These are phyloP conservation scores for Bombycilla garrulus DNA, from an alignment of 2,113 vertebrate species.

Conservation along the genomic window DNA sequence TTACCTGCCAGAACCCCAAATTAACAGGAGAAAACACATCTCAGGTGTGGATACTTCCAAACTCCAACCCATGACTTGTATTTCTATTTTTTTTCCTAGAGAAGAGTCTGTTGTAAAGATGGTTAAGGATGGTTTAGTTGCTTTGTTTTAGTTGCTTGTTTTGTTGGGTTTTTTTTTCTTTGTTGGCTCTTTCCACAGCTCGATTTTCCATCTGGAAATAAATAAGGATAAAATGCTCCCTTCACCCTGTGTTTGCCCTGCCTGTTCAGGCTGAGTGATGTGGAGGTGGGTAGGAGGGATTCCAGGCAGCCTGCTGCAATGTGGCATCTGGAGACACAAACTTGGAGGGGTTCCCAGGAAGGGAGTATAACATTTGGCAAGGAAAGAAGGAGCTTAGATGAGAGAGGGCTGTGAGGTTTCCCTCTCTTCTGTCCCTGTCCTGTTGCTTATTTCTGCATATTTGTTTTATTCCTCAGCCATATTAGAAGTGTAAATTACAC, in stretches of 20 bases:
- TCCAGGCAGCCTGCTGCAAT: constrained; percentile 50
- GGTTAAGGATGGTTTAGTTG: not conserved
- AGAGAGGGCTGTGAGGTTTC: constrained; percentile 42
- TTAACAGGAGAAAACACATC: not conserved
- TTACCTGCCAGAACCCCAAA: not conserved
- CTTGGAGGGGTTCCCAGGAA: constrained; percentile 63
- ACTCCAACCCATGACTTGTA: not conserved
- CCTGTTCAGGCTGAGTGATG: constrained; percentile 14
- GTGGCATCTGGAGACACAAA: constrained; percentile 58
- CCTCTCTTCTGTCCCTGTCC: not conserved
- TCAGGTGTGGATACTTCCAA: not conserved
- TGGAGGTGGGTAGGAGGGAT: constrained; percentile 39
- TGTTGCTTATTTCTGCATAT: constrained; percentile 57
- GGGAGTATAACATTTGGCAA: constrained; percentile 49
- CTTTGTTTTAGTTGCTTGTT: not conserved
- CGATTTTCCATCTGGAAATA: not conserved
- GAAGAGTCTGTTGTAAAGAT: not conserved
- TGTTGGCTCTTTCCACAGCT: not conserved
- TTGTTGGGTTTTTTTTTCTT: not conserved
- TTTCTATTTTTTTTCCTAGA: not conserved
- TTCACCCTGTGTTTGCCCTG: constrained; percentile 29
- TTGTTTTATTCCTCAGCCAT: constrained; percentile 47
- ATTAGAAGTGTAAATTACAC: constrained; percentile 52
- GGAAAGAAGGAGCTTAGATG: constrained; percentile 28
- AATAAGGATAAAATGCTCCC: not conserved